These are phyloP conservation scores for Grallaria varia DNA, from an alignment of 2,113 vertebrate genomes.

Conservation along the genomic window DNA sequence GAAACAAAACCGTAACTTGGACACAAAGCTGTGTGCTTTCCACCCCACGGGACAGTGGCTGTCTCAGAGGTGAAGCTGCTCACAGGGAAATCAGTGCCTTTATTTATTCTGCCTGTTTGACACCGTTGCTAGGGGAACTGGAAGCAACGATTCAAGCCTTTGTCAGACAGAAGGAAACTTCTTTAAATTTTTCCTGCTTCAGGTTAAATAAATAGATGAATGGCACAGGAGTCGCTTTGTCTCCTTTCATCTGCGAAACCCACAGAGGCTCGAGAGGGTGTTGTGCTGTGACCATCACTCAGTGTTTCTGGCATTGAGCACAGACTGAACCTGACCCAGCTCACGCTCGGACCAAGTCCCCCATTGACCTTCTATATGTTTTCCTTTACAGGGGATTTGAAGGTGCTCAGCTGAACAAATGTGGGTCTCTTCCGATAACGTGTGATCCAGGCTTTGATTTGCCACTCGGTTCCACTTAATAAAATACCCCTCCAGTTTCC, in stretches of 20 bases:
- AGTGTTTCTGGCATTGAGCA: not conserved
- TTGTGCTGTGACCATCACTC: fast-evolving
- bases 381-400: not conserved
- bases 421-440: not conserved
- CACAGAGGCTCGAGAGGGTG: fast-evolving
- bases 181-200: slow-evolving; percentile 2
- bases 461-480: not conserved
- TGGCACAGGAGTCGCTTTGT: fast-evolving
- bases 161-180: slow-evolving; percentile 49
- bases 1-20: not conserved
- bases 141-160: slow-evolving; percentile 37
- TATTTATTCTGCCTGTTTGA: slow-evolving; percentile 50
- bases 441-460: not conserved
- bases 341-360: fast-evolving
- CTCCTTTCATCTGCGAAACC: not conserved
- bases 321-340: not conserved
- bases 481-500: not conserved
- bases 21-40: not conserved
- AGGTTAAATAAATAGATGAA: not conserved
- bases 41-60: not conserved
- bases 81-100: not conserved
- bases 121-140: slow-evolving; percentile 61
- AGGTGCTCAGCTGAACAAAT: not conserved
- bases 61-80: slow-evolving; percentile 1
- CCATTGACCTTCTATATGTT: not conserved